These are phyloP conservation scores for Hylyphantes graminicola DNA, from an alignment of 1,140 invertebrate species.

Conservation along the genomic window DNA sequence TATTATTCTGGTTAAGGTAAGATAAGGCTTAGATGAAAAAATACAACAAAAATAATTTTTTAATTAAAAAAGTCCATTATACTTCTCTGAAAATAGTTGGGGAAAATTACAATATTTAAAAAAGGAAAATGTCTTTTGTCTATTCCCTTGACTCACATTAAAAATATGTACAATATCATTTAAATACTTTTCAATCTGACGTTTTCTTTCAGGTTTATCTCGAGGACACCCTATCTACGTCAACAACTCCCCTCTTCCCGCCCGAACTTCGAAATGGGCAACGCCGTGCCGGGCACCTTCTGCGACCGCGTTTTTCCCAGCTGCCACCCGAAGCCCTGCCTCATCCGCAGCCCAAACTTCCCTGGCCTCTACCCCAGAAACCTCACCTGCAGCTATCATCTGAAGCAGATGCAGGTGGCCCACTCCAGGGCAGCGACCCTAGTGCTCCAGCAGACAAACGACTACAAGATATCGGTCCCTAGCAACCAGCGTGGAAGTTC, in stretches of 20 bases:
- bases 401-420: conserved; percentile 53
- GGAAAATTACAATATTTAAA: no score
- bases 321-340: conserved; percentile 55
- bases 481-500: conserved; percentile 18
- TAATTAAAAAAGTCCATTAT: no score
- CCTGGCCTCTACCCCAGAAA: conserved; percentile 63
- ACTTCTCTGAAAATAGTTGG: no score
- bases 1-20: no score
- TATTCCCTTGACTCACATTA: no score
- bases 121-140: no score
- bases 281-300: conserved; percentile 44
- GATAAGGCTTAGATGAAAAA: no score
- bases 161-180: no score
- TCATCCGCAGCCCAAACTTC: conserved; percentile 61
- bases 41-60: no score
- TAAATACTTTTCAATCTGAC: no score
- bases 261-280: conserved; percentile 16
- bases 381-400: conserved; percentile 60
- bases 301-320: conserved; percentile 62
- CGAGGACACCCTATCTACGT: no score
- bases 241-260: background rate
- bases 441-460: conserved; percentile 58
- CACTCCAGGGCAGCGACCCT: conserved; percentile 53
- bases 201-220: no score
- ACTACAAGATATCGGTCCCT: conserved; percentile 62